These are phyloP conservation scores for Melanocharis versteri DNA, from an alignment of 2,113 vertebrate genomes.

Conservation along the genomic window DNA sequence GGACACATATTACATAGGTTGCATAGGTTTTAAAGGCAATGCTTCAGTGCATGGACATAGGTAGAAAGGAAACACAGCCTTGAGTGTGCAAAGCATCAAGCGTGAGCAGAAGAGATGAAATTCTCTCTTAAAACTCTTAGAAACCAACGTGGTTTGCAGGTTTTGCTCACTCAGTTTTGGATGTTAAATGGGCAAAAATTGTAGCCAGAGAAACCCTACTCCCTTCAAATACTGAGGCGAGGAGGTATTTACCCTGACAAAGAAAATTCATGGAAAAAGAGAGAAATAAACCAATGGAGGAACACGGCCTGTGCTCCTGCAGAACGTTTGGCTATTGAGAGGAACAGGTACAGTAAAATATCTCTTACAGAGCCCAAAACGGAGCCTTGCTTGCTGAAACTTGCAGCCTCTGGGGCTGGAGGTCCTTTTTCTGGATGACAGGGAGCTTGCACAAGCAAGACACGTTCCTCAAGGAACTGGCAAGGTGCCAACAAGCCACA, in stretches of 20 bases:
- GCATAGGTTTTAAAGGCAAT: not conserved
- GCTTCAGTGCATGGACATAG: not conserved
- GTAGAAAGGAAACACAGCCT: not conserved
- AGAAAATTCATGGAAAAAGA: not conserved
- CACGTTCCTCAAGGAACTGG: not conserved
- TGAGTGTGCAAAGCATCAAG: not conserved
- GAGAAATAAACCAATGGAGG: not conserved
- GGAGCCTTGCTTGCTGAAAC: constrained; percentile 1
- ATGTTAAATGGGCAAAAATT: not conserved
- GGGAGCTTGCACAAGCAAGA: not conserved
- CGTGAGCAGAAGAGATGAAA: not conserved
- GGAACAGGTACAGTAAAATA: not conserved
- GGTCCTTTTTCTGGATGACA: not conserved
- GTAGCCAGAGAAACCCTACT: not conserved
- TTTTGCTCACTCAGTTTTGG: not conserved
- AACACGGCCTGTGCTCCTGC: not conserved
- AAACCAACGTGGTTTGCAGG: not conserved
- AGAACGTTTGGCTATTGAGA: not conserved
- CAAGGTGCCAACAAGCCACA: not conserved
- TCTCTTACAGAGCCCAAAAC: not conserved
- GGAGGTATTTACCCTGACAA: not conserved
- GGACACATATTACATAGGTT: not conserved
- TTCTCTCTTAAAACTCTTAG: not conserved
- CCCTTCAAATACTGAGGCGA: not conserved
- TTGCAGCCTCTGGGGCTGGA: not conserved